These are phyloP conservation scores for Nudaria mundana DNA, from an alignment of 2,888 invertebrate genomes.

Conservation along the genomic window DNA sequence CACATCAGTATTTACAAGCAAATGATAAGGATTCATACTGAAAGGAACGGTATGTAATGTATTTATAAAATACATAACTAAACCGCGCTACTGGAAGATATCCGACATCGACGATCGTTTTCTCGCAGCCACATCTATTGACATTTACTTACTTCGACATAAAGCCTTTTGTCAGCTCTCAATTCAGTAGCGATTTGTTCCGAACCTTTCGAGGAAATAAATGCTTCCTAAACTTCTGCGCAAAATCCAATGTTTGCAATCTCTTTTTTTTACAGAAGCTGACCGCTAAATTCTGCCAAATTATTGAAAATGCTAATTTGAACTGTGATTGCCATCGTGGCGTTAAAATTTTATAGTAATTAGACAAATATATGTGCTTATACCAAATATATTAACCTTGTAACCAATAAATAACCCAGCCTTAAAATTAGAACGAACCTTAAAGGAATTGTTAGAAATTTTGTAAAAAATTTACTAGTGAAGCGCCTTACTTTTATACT, in stretches of 20 bases:
- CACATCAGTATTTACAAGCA: conserved; percentile 24
- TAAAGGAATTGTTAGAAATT: conserved; percentile 69
- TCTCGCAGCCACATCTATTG: conserved; percentile 10
- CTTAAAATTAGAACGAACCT: conserved; percentile 63
- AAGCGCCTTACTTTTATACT: conserved; percentile 70
- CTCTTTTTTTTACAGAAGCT: conserved; percentile 30
- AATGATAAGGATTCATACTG: conserved; percentile 30
- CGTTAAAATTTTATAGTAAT: conserved; percentile 55
- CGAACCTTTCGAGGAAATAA: conserved; percentile 23
- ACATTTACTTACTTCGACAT: conserved; percentile 7
- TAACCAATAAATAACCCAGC: conserved; percentile 62
- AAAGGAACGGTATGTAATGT: not conserved
- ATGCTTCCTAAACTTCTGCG: conserved; percentile 26
- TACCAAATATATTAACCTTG: conserved; percentile 59
- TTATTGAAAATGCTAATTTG: conserved; percentile 31
- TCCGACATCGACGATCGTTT: too few species aligned
- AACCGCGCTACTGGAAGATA: conserved; percentile 5
- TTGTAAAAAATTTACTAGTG: conserved; percentile 60
- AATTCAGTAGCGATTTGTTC: conserved; percentile 20
- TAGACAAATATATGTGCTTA: conserved; percentile 58
- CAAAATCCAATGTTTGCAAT: conserved; percentile 11
- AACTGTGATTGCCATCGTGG: conserved; percentile 71
- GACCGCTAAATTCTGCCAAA: conserved; percentile 33
- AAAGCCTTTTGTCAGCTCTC: conserved; percentile 24
- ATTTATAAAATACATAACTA: too few species aligned